These are phyloP conservation scores for Sarcophaga subvicina DNA, from an alignment of 2,888 invertebrate species.

Conservation along the genomic window DNA sequence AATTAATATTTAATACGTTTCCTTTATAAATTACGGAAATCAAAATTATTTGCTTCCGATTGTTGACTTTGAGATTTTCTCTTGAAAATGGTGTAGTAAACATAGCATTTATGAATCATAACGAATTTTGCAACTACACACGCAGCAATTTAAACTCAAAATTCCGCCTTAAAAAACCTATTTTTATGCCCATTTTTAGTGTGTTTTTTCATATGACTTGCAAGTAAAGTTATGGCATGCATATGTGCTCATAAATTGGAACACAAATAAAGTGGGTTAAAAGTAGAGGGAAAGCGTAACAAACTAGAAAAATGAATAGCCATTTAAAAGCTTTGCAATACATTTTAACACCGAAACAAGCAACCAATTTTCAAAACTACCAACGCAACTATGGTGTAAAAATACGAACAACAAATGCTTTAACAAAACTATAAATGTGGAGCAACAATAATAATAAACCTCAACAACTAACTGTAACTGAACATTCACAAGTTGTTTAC, in stretches of 20 bases:
- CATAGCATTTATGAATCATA: too few species aligned
- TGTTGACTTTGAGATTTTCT: too few species aligned
- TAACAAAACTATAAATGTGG: neutral
- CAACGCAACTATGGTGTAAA: neutral
- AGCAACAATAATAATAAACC: neutral
- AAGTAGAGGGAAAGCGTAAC: neutral
- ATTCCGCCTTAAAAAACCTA: too few species aligned
- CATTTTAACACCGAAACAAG: neutral
- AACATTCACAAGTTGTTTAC: neutral
- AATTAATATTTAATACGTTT: too few species aligned
- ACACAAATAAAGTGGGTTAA: neutral
- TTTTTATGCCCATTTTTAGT: too few species aligned
- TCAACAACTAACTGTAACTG: neutral
- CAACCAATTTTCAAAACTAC: neutral
- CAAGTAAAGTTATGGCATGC: too few species aligned
- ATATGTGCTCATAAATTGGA: neutral
- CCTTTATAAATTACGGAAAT: too few species aligned
- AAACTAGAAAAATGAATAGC: neutral
- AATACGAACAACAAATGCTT: neutral
- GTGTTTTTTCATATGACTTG: too few species aligned
- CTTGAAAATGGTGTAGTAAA: too few species aligned
- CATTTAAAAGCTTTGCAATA: constrained; percentile 1
- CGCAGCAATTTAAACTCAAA: too few species aligned
- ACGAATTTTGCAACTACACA: too few species aligned
- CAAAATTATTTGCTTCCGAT: too few species aligned